Base-by-base conservation (phyloP, 2,797 vertebrate genomes). In the Nannoperca obscura region DNA sequence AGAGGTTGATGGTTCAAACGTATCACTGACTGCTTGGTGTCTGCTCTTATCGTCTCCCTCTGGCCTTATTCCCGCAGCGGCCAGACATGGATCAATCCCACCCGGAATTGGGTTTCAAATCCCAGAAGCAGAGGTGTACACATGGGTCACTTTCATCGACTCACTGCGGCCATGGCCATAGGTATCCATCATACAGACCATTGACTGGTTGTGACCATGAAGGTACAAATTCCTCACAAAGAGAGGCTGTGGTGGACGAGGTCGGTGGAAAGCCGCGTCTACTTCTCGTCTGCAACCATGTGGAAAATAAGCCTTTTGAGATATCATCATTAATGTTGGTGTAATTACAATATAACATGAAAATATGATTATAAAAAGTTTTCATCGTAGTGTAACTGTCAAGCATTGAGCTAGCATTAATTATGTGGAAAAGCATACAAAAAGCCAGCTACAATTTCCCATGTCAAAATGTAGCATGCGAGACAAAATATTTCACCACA, bases 41-140 rank as follows among this genome's bases (percentile, higher is more conserved):
- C 90, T 90, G 88, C 88, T 92, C 89, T 94, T 92, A 93, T 93
- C 93, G 90, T 77, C 84, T 87, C 83, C 75, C 85, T 67, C 76
- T 82, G 83, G 85, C 81, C 87, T 90, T 80, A 85, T 89, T 86
- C 90, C 85, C 9, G 52, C 86, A 78, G 85, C 9, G 85, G 84
- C 91, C 89, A 93, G 91, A 94, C 91, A 82, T 73, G 81, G 90
- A 94, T 95, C 94, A 93, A 94, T 95, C 92, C 88, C 88, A 76
- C 82, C 87, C 78, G 80, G 92, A 92, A 91, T 94, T 90, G 74
- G 85, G 91, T 94, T 94, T 92, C 93, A 90, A 86, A 73, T 94
- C 88, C 92, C 88, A 91, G 93, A 95, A 93, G 91, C 90, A 78
- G 71, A 77, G 87, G 89, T 76, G 86, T 91, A 87, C 88, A 92